Evolutionary conservation across 2,797 vertebrate genomes (phyloP), one percentile per base, ranked within the genome.

Genomic region (Danio tinwini): DNA sequence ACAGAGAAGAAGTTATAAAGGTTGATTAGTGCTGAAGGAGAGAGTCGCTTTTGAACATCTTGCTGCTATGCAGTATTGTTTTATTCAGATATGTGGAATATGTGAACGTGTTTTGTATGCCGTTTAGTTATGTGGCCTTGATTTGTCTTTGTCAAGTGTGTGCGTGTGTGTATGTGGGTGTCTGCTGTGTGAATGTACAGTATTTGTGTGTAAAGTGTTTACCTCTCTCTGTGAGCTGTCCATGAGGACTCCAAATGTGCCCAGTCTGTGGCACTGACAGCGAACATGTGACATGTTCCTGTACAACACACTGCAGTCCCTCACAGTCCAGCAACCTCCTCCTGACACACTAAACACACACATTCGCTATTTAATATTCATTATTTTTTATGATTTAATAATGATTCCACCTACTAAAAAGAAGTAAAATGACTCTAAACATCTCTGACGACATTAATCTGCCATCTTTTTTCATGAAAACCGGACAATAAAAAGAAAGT

Each of bases 181-280:
- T 29, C 29, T 29, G 29, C 29, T 29, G 1, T 29, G 1, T 29
- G 29, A 29, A 29, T 29, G 29, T 29, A n/a, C n/a, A n/a, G n/a
- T n/a, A 29, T 29, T 29, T 29, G 3, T 29, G 3, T 29, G 29
- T 29, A 29, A 29, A 29, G 29, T 14, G 16, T 17, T 75, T 74
- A 99, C 98, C 96, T 99, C 98, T 92, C 98, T 93, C 37, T 99
- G 97, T 0, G 98, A 99, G 84, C 95, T 98, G 90, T 99, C 98
- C 98, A 99, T 99, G 75, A 99, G 92, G 53, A 99, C 95, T 0
- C 96, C 98, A 16, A 98, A 98, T 58, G 95, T 99, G 53, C 97
- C 97, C 6, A 98, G 94, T 86, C 94, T 95, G 84, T 96, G 96
- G 82, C 98, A 99, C 89, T 97, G 97, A 90, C 98, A 99, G 86